Conservation (phyloP, 1,140 invertebrate genomes). For the Goniozus legneri region DNA sequence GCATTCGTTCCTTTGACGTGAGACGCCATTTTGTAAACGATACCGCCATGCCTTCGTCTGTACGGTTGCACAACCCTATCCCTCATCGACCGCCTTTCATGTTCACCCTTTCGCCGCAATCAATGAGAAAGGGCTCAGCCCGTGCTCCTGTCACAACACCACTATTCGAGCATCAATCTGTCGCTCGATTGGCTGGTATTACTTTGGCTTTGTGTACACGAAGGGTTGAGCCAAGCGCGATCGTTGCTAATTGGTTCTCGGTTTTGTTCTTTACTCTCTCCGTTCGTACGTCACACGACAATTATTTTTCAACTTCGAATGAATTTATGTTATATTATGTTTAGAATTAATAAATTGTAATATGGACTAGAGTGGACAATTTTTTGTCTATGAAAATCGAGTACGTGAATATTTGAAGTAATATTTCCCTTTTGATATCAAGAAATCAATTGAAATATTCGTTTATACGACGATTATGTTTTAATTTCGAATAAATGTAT, state of each 20-base stretch:
- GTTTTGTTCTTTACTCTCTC: background rate
- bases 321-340: too few relatives aligned
- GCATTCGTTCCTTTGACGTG: too few relatives aligned
- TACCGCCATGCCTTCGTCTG: slow-evolving; percentile 25
- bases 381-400: too few relatives aligned
- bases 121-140: slow-evolving; percentile 22
- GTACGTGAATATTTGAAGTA: too few relatives aligned
- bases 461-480: too few relatives aligned
- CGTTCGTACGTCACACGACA: too few relatives aligned
- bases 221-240: background rate
- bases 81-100: slow-evolving; percentile 19
- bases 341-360: too few relatives aligned
- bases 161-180: slow-evolving; percentile 35
- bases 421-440: too few relatives aligned
- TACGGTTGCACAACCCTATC: slow-evolving; percentile 37
- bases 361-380: too few relatives aligned
- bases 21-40: slow-evolving; percentile 36
- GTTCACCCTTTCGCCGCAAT: slow-evolving; percentile 25
- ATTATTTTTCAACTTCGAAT: too few relatives aligned
- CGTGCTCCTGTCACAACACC: slow-evolving; percentile 35
- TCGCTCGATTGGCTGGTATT: slow-evolving; percentile 28
- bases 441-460: too few relatives aligned
- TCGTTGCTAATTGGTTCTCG: background rate
- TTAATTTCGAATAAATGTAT: too few relatives aligned
- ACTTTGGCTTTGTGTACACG: background rate